Percentiles rank a stretch among this genome's conserved stretches.
phyloP scores from a whole-genome alignment of 2,888 invertebrate genomes.

The Trissolcus brochymenae region DNA sequence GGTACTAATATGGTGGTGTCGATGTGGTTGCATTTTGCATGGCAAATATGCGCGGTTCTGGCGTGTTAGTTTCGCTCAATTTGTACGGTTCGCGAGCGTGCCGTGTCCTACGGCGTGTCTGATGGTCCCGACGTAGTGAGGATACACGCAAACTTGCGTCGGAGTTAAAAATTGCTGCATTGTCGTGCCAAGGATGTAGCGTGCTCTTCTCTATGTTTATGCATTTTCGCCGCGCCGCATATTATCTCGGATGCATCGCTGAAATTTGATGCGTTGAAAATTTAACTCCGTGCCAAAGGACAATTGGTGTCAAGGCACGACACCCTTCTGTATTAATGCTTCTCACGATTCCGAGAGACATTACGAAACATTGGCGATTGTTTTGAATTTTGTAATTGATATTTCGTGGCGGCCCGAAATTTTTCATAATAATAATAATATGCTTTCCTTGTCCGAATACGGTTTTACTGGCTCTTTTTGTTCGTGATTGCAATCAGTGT shows the following conservation, averaged over 20 bases:
- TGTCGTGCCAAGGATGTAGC: slow-evolving; percentile 19
- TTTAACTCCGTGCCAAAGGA: slow-evolving; percentile 16
- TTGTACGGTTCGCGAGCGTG: slow-evolving; percentile 23
- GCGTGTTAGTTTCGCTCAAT: slow-evolving; percentile 49
- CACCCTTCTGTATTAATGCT: slow-evolving; percentile 27
- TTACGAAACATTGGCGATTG: slow-evolving; percentile 23
- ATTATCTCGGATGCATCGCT: slow-evolving; percentile 20
- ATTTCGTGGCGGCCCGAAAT: too few relatives aligned
- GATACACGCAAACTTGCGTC: slow-evolving; percentile 17
- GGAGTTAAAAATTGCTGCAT: slow-evolving; percentile 40
- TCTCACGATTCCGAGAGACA: slow-evolving; percentile 28
- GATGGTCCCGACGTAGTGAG: too few relatives aligned
- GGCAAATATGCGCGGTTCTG: slow-evolving; percentile 32
- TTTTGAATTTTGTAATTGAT: slow-evolving; percentile 2
- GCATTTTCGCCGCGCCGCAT: not conserved
- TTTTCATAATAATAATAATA: too few relatives aligned
- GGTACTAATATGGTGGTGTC: slow-evolving; percentile 31
- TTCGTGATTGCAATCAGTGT: too few relatives aligned
- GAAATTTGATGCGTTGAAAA: slow-evolving; percentile 34
- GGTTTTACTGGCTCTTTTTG: too few relatives aligned
- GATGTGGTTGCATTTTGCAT: slow-evolving; percentile 29
- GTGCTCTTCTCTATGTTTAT: slow-evolving; percentile 30
- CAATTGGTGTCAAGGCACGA: slow-evolving; percentile 52
- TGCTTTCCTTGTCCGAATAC: too few relatives aligned
- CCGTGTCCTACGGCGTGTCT: slow-evolving; percentile 1